Base-by-base conservation (phyloP, 1,140 invertebrate genomes). In the Papilio glaucus region DNA sequence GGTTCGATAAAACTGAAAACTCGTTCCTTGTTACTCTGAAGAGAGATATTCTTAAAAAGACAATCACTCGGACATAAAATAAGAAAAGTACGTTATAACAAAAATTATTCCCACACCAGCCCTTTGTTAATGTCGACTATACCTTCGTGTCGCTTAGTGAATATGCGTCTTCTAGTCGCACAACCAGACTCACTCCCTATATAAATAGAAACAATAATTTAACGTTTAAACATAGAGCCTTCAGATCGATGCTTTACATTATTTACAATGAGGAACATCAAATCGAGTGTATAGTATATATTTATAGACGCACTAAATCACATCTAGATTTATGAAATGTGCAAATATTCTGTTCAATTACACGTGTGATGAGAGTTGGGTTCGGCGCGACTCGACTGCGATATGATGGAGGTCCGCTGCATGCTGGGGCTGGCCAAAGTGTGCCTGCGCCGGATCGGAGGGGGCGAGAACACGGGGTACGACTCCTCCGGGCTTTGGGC, bases 391-490 rank as follows among this genome's bases (percentile, higher is more conserved):
- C 96, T 96, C n/a, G 95, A 95, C 74, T 95, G 94, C 9, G 96
- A 96, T 80, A 96, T 93, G 79, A 96, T 94, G 21, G 95, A 96
- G 67, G 95, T 94, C 33, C 95, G 92, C 45, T 95, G 95, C 42
- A 95, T 63, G 75, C 86, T 89, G 72, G 83, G 89, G 75, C 81
- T 93, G 82, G 82, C 88, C 73, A 89, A 87, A 87, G 93, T 82
- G 80, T 87, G 93, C 33, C 85, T 91, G 71, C 85, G 93, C 73
- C 85, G 93, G 85, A 88, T 94, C 0, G 96, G 96, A 3, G 96
- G 96, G 3, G 97, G 97, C 0, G 97, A 97, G 90, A 97, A 97
- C 12, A 97, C 96, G 0, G 97, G 96, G 77, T 97, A 97, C 62
- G 96, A 96, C 72, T 97, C 97, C 78, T 97, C 96, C 0, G 95